Evolutionary conservation across 2,888 invertebrate species (phyloP), one percentile per base, ranked within the genome.

Genomic region (Nemapogon koenigi): DNA sequence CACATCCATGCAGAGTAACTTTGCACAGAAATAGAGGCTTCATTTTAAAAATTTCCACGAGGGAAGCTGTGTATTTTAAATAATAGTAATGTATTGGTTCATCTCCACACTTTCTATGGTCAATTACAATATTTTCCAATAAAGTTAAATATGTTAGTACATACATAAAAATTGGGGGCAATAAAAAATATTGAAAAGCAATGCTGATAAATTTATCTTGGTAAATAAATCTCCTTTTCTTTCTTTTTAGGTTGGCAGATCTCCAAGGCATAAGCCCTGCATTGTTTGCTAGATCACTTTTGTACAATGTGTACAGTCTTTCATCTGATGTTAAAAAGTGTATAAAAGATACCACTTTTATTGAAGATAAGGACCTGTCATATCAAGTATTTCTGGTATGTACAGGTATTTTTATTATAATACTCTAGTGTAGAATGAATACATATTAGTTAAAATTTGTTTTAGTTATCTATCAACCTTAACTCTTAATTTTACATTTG

Each of bases 301-400:
- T 82, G 41, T 70, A 82, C 63, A 68, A 59, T 62, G 71, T 70
- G 8, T 69, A 67, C 43, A 49, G 69, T 4, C 68, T 73, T 22
- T 75, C 75, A 41, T 52, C 63, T 40, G 50, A 64, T 45, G 63
- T 80, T 2, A 84, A 81, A 43, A 80, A 79, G 50, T 76, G 83
- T 48, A 69, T 91, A 47, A 86, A 86, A 55, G 88, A 91, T 50
- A 86, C 90, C 4, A 82, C 84, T n/a, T 62, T 87, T 13, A 89
- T 92, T 49, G 81, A 83, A 41, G 86, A 91, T 53, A 81, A 82
- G 46, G 80, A 84, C 49, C 72, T 91, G 39, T 86, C 90, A 1
- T 84, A 85, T 58, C 90, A 92, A 81, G 79, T 89, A 13, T 87
- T 85, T 63, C 60, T 89, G 81, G 90, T 90, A 79, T 66, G 68